phyloP scores from a whole-genome alignment of 2,888 invertebrate genomes.

The Athalia cordata region DNA sequence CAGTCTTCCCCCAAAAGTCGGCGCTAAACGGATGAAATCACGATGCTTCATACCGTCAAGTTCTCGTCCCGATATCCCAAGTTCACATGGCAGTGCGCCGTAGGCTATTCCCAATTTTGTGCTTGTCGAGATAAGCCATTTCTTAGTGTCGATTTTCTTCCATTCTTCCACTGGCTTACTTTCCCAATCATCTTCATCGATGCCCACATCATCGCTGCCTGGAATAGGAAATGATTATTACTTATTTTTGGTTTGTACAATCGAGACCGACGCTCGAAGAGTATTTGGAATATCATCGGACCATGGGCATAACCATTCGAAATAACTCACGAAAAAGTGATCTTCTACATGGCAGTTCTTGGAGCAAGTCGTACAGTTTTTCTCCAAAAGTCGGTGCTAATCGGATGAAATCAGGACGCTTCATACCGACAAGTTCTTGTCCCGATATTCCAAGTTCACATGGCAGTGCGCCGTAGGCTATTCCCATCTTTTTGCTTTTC shows the following conservation, averaged over 20 bases:
- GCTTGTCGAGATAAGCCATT: constrained; percentile 1
- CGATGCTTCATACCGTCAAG: constrained; percentile 61
- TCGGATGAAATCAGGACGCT: constrained; percentile 63
- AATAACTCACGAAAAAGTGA: too few species aligned
- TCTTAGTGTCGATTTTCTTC: neutral
- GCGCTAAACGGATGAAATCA: constrained; percentile 66
- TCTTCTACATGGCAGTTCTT: too few species aligned
- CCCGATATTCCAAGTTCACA: constrained; percentile 60
- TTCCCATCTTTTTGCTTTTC: neutral
- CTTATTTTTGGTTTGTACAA: too few species aligned
- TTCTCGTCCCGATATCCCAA: constrained; percentile 63
- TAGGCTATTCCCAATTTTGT: neutral
- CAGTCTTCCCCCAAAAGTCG: constrained; percentile 63
- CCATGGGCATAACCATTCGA: too few species aligned
- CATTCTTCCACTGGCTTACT: neutral
- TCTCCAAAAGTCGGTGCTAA: constrained; percentile 66
- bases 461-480: neutral
- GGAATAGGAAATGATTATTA: too few species aligned
- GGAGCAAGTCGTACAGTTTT: constrained; percentile 29
- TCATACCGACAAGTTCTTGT: constrained; percentile 61
- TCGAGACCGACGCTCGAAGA: too few species aligned
- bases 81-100: neutral
- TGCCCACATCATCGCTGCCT: neutral
- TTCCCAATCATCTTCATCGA: neutral
- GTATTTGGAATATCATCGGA: too few species aligned